Percentiles rank a stretch among this genome's conserved stretches.
Evolutionary conservation across 2,888 invertebrate genomes (phyloP).

Genomic region (Acleris sparsana): DNA sequence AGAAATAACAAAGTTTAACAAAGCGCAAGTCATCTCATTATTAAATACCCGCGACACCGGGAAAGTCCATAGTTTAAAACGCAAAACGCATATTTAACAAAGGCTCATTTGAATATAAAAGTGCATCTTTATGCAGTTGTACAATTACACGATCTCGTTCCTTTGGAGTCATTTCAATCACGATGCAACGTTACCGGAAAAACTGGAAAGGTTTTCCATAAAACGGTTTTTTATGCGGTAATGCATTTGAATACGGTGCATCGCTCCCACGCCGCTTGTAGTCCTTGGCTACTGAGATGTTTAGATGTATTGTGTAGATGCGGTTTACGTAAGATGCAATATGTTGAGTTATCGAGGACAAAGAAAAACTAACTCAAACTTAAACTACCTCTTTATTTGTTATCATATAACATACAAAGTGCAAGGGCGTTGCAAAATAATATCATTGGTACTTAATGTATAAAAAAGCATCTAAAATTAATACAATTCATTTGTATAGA

Average conservation of each 20-base stretch:
- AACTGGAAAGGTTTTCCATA: conserved; percentile 76
- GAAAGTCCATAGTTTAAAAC: conserved; percentile 32
- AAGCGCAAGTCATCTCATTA: background rate
- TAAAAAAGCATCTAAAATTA: too few species aligned
- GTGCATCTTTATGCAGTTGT: conserved; percentile 39
- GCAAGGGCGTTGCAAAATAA: too few species aligned
- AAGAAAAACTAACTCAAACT: too few species aligned
- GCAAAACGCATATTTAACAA: conserved; percentile 49
- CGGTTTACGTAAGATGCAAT: too few species aligned
- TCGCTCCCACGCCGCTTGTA: conserved; percentile 64
- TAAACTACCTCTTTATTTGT: too few species aligned
- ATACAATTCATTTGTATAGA: too few species aligned
- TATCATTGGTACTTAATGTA: too few species aligned
- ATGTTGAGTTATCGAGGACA: background rate
- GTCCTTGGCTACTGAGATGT: conserved; percentile 24
- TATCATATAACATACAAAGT: too few species aligned
- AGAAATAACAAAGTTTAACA: background rate
- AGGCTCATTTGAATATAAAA: conserved; percentile 75
- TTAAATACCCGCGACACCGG: background rate
- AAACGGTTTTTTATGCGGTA: conserved; percentile 52
- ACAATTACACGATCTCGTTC: conserved; percentile 70
- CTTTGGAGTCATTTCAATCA: conserved; percentile 58
- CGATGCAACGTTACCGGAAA: conserved; percentile 70
- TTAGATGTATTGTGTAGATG: too few species aligned
- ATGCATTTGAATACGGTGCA: conserved; percentile 69